Evolutionary conservation across 2,888 invertebrate genomes (phyloP).

Genomic region (Melanostoma scalare): DNA sequence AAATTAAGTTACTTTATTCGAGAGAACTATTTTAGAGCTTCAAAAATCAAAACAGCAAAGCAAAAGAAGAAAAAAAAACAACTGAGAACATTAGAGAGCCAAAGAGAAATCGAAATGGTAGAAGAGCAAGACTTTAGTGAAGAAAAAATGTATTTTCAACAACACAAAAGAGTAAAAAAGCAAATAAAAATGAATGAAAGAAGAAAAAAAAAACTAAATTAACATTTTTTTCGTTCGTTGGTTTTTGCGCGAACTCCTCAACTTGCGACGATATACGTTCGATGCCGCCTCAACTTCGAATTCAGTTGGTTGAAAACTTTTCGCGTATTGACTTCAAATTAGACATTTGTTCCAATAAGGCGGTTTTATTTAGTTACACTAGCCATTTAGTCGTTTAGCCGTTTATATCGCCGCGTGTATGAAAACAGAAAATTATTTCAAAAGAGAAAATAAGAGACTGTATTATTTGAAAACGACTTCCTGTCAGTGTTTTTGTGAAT

Average conservation of each 20-base stretch:
- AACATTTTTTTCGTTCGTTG: constrained; percentile 44
- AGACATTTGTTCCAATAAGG: constrained; percentile 37
- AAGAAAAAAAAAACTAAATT: constrained; percentile 46
- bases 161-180: constrained; percentile 51
- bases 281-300: constrained; percentile 67
- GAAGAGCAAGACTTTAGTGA: constrained; percentile 45
- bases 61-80: background rate
- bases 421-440: constrained; percentile 13
- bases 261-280: constrained; percentile 73
- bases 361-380: constrained; percentile 12
- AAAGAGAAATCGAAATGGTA: constrained; percentile 48
- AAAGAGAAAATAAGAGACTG: constrained; percentile 7
- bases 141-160: constrained; percentile 34
- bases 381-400: constrained; percentile 13
- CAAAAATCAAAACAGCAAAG: no score
- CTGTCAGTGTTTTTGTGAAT: background rate
- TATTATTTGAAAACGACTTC: background rate
- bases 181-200: constrained; percentile 36
- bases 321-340: constrained; percentile 65
- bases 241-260: constrained; percentile 64
- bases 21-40: background rate
- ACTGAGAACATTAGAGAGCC: constrained; percentile 47
- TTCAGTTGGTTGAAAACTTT: constrained; percentile 71
- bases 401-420: constrained; percentile 27
- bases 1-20: background rate